A percentile compares a stretch with the other conserved stretches of the same genome.
These are phyloP conservation scores for Drosophila lowei DNA, from an alignment of 1,140 invertebrate genomes.

Conservation along the genomic window DNA sequence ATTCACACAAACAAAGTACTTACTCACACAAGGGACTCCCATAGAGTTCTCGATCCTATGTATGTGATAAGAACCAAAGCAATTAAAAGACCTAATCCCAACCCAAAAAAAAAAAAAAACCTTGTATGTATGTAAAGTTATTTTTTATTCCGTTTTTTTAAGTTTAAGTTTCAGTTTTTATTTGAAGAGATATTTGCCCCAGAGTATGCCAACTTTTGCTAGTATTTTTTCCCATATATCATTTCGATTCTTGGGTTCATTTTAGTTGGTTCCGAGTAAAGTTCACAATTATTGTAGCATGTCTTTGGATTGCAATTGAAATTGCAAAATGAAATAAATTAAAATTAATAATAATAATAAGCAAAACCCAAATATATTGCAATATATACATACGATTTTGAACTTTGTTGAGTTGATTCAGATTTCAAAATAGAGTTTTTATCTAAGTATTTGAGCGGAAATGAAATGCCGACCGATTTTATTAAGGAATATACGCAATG, in stretches of 20 bases:
- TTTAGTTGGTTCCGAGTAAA: slow-evolving; percentile 27
- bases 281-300: slow-evolving; percentile 61
- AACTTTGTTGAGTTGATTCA: slow-evolving; percentile 66
- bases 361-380: neutral
- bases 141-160: slow-evolving; percentile 1
- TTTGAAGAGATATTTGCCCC: slow-evolving; percentile 21
- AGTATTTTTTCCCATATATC: slow-evolving; percentile 21
- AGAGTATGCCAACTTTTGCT: slow-evolving; percentile 53
- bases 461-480: slow-evolving; percentile 27
- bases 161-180: neutral
- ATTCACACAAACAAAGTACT: slow-evolving; percentile 63
- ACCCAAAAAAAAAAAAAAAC: slow-evolving; percentile 11
- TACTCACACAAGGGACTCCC: slow-evolving; percentile 30
- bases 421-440: slow-evolving; percentile 59
- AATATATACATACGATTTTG: slow-evolving; percentile 12
- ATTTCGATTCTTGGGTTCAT: slow-evolving; percentile 17
- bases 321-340: slow-evolving; percentile 10
- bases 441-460: slow-evolving; percentile 49
- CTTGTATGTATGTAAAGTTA: slow-evolving; percentile 78
- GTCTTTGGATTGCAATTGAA: slow-evolving; percentile 47
- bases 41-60: slow-evolving; percentile 14
- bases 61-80: slow-evolving; percentile 55
- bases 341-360: slow-evolving; percentile 23
- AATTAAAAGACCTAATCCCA: slow-evolving; percentile 53
- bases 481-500: slow-evolving; percentile 70